A percentile compares a stretch with the other conserved stretches of the same genome.
These are phyloP conservation scores for Gymnoscopelus braueri DNA, from an alignment of 2,797 vertebrate species.

Conservation along the genomic window DNA sequence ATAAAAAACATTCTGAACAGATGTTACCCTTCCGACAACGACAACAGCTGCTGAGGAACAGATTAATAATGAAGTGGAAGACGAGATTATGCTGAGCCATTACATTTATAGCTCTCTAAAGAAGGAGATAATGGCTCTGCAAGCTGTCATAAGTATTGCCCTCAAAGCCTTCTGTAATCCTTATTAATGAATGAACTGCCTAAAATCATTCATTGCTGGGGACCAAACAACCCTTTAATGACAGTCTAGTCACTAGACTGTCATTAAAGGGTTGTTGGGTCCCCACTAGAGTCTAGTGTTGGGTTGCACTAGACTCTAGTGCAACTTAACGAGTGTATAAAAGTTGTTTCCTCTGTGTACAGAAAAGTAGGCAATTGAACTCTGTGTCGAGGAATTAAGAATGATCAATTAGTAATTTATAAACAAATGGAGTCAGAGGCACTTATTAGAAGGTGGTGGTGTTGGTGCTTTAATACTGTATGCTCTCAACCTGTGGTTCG, in stretches of 20 bases:
- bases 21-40: slow-evolving; percentile 1
- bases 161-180: slow-evolving; percentile 44
- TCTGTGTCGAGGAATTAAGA: too few relatives aligned
- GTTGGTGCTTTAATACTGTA: too few relatives aligned
- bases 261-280: too few relatives aligned
- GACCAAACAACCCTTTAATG: neutral
- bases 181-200: slow-evolving; percentile 48
- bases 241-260: neutral
- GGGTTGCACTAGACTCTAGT: neutral
- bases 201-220: slow-evolving; percentile 15
- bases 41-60: slow-evolving; percentile 56
- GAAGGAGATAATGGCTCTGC: slow-evolving; percentile 60
- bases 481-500: too few relatives aligned
- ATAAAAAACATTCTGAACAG: slow-evolving; percentile 31
- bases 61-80: slow-evolving; percentile 74
- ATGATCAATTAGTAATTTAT: too few relatives aligned
- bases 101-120: slow-evolving; percentile 66
- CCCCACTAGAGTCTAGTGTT: too few relatives aligned
- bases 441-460: too few relatives aligned
- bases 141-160: slow-evolving; percentile 51
- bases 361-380: neutral
- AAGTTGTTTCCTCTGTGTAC: slow-evolving; percentile 11
- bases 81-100: slow-evolving; percentile 67
- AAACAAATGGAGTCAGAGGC: too few relatives aligned
- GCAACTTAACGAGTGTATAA: neutral